Conservation (phyloP, 2,888 invertebrate species). For the Pachymerium ferrugineum region DNA sequence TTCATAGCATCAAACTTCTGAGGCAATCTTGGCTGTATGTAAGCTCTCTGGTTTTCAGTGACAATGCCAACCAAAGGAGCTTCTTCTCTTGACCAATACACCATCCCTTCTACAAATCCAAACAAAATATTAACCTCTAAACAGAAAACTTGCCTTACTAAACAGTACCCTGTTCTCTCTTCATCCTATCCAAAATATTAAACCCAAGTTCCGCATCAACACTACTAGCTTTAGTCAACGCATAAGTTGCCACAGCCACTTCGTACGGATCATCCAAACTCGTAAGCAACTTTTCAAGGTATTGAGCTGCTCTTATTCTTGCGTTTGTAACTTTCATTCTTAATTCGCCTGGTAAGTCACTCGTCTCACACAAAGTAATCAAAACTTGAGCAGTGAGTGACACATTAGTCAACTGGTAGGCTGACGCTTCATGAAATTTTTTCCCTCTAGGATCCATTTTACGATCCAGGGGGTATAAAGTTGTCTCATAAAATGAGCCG, state of each 20-base stretch:
- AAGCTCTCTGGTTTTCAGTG: slow-evolving; percentile 49
- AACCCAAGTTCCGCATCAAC: slow-evolving; percentile 47
- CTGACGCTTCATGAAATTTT: background rate
- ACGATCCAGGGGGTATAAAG: slow-evolving; percentile 37
- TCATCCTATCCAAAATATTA: slow-evolving; percentile 41
- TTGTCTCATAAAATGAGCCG: slow-evolving; percentile 43
- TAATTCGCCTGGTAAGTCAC: slow-evolving; percentile 45
- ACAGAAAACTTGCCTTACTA: background rate
- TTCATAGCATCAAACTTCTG: slow-evolving; percentile 50
- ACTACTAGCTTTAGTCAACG: slow-evolving; percentile 48
- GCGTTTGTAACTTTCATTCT: slow-evolving; percentile 43
- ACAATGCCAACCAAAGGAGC: slow-evolving; percentile 39
- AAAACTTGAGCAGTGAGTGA: slow-evolving; percentile 55
- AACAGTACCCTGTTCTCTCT: slow-evolving; percentile 42
- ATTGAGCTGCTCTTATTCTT: slow-evolving; percentile 42
- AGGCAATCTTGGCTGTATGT: slow-evolving; percentile 48
- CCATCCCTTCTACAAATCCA: slow-evolving; percentile 44
- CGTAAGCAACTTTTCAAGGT: slow-evolving; percentile 45
- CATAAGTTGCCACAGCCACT: slow-evolving; percentile 52
- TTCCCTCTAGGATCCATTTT: slow-evolving; percentile 37
- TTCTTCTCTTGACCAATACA: slow-evolving; percentile 47
- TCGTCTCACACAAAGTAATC: slow-evolving; percentile 49
- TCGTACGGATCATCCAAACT: slow-evolving; percentile 49
- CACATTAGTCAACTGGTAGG: slow-evolving; percentile 41
- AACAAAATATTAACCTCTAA: background rate